Percentiles rank a stretch among this genome's conserved stretches.
phyloP scores from a whole-genome alignment of 2,888 invertebrate genomes.

The Cheilosia vernalis region DNA sequence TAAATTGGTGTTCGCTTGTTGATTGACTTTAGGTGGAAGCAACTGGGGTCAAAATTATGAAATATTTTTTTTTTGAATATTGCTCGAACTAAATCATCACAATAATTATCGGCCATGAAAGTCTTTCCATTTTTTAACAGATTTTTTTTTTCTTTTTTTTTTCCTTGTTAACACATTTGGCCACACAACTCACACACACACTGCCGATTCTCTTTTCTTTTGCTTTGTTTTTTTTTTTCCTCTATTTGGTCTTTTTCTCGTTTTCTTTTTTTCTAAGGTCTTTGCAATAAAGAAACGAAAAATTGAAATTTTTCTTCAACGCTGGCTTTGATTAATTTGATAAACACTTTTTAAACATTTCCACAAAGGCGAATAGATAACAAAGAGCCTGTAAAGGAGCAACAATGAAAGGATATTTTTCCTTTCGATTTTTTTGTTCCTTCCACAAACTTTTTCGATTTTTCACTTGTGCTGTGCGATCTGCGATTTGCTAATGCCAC shows the following conservation, averaged over 20 bases:
- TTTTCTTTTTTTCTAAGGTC: constrained; percentile 49
- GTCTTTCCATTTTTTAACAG: constrained; percentile 49
- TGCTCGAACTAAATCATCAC: constrained; percentile 53
- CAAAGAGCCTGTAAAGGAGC: constrained; percentile 35
- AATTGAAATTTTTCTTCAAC: constrained; percentile 55
- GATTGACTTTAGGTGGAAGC: constrained; percentile 33
- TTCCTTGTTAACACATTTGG: constrained; percentile 50
- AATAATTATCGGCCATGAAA: constrained; percentile 77
- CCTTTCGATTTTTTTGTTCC: constrained; percentile 54
- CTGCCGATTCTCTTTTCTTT: constrained; percentile 66
- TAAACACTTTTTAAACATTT: constrained; percentile 40
- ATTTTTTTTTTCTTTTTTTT: constrained; percentile 38
- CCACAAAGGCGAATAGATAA: constrained; percentile 16
- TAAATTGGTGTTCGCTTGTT: constrained; percentile 44
- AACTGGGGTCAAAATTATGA: constrained; percentile 37
- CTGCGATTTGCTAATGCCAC: constrained; percentile 47
- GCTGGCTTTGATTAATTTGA: constrained; percentile 51
- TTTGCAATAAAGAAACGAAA: constrained; percentile 55
- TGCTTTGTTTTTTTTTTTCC: constrained; percentile 59
- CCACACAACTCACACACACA: constrained; percentile 59
- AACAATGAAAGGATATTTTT: constrained; percentile 62
- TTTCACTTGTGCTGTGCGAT: constrained; percentile 53
- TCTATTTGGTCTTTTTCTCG: constrained; percentile 55
- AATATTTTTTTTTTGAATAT: constrained; percentile 48
- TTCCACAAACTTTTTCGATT: constrained; percentile 31